Base-by-base conservation (phyloP, 2,113 vertebrate genomes). In the Beaufortia kweichowensis region DNA sequence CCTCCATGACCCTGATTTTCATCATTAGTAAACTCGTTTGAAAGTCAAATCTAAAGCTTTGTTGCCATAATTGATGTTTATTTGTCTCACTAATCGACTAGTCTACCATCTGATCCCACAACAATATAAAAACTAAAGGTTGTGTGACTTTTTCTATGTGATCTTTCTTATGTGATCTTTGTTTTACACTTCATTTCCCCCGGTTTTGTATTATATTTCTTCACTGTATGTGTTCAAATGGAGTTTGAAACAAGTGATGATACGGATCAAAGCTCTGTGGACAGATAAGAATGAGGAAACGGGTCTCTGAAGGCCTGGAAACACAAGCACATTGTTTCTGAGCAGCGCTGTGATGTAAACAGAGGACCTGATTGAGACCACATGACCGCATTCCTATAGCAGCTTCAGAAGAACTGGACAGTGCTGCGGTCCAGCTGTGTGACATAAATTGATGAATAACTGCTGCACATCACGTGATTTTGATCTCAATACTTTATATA, bases 371-470 rank as follows among this genome's bases (percentile, higher is more conserved):
- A 75, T 56, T 39, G 60, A 77, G 75, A 59, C 75, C 82, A 78
- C 78, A 80, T 83, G 82, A 80, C 75, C 56, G 55, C 75, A 77
- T 83, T 83, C 78, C 69, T 83, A 60, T 59, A 43, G 55, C 35
- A 28, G 55, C 55, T 70, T 70, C 67, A 10, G 67, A 70, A n/a
- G 31, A n/a, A 24, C 61, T 14, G 70, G 53, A 78, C 64, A 26
- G 56, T 39, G 57, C 62, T 21, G 39, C 57, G 33, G 69, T 17
- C 6, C 8, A 1, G 43, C 11, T 56, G 31, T 57, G 50, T 53
- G 50, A 3, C 50, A 11, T 9, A 9, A 21, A 21, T 6, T 26
- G 9, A 4, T 26, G 9, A 26, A 23, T 28, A 5, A 14, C 2
- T 28, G 24, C 48, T 46, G 43, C 43, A 3, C 0, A 46, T 46